Base-by-base conservation (phyloP, 2,113 vertebrate genomes). In the Seriola quinqueradiata region DNA sequence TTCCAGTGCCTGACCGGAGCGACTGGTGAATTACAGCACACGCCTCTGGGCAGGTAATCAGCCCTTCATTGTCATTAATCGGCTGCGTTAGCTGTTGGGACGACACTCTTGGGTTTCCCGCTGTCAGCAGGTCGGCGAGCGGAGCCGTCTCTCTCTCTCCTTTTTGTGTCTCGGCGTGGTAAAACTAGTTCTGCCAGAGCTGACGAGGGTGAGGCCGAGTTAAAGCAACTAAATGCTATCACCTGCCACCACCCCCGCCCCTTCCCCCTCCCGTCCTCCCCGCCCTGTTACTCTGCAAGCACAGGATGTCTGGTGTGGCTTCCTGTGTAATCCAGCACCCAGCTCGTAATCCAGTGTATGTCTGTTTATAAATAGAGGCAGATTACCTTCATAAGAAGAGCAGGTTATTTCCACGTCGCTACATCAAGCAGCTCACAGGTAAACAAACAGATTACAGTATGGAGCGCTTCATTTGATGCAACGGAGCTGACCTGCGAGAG, bases 281-380 rank as follows among this genome's bases (percentile, higher is more conserved):
- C 5, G 10, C 14, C 40, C 67, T 32, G 21, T 66, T 17, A 63
- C 57, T 60, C 40, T 54, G 8, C 17, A 16, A 16, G 54, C 66
- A 66, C 75, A 81, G 73, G 73, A 81, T 67, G 32, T 81, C 66
- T 74, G 48, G 10, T 36, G 46, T 48, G 40, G 28, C 8, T 75
- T 73, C 34, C 42, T 60, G 54, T 75, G 83, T 92, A 87, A 92
- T 90, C 90, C 72, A 75, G 64, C 66, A 50, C 64, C 65, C 63
- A 36, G 42, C 38, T n/a, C 52, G 52, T 93, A 92, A 92, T 93
- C 86, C 90, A 68, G 23, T 1, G 23, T 60, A 80, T 68, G 48
- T 61, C 55, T 14, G 85, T 85, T 70, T 91, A 91, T 91, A 91
- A 90, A 84, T 92, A 85, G 91, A 72, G 69, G 46, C 83, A 83